Base-by-base conservation (phyloP, 1,140 invertebrate species). In the Leptoteleia sp. region DNA sequence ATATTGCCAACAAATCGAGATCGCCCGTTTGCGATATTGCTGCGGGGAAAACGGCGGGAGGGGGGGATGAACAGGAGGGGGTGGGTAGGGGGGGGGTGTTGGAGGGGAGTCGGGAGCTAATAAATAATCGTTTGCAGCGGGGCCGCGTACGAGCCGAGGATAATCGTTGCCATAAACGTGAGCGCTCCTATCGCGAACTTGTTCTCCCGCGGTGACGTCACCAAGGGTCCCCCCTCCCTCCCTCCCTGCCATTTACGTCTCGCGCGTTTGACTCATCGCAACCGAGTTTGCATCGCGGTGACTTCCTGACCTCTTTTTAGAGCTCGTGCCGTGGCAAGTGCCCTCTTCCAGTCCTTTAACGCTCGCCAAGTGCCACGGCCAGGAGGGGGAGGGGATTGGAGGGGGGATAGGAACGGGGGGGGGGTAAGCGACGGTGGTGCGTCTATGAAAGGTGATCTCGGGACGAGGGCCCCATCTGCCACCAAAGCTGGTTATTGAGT, bases 241-340 rank as follows among this genome's bases (percentile, higher is more conserved):
- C 15, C 16, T 59, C 54, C 33, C n/a, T n/a, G n/a, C n/a, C n/a
- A n/a, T n/a, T n/a, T n/a, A n/a, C n/a, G n/a, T n/a, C n/a, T n/a
- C n/a, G n/a, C n/a, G n/a, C n/a, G n/a, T 57, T 59, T 31, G 54
- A 70, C 33, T 59, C 65, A 70, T 59, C 54, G 65, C 25, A 42
- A 11, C 55, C 35, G 13, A 12, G 37, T 57, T 40, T 57, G 48
- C 52, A 31, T 15, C 25, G 64, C 31, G 17, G 17, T 57, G 64
- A 57, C 65, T 70, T 70, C 37, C 52, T 59, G 65, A 70, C 65
- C 65, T 70, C 52, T 48, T 59, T 59, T 37, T n/a, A n/a, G n/a
- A 33, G n/a, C 29, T 13, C 38, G 29, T 45, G 37, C 38, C 50
- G 45, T n/a, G 22, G 33, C 52, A 31, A 70, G 54, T 40, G 65